A percentile compares a stretch with the other conserved stretches of the same genome.
phyloP scores from a whole-genome alignment of 2,888 invertebrate genomes.

The Torymus tubicola region DNA sequence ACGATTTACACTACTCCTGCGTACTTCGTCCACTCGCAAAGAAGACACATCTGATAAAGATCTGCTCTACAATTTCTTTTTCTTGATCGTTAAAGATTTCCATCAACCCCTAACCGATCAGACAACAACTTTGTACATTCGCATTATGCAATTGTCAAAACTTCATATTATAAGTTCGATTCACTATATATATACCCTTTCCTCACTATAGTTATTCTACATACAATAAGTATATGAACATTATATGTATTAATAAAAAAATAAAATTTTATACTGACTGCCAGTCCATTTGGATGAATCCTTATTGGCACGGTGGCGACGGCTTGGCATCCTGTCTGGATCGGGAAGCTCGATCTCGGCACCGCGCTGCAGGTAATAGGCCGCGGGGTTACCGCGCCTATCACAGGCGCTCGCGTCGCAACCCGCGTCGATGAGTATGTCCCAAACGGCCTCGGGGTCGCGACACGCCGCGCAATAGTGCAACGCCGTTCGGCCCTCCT shows the following conservation, averaged over 20 bases:
- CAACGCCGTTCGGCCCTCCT: conserved; percentile 84
- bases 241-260: background rate
- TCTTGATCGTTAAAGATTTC: too few relatives aligned
- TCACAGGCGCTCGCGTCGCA: conserved; percentile 82
- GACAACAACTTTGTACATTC: too few relatives aligned
- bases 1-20: too few relatives aligned
- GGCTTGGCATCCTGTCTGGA: conserved; percentile 67
- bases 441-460: conserved; percentile 80
- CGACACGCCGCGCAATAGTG: conserved; percentile 83
- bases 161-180: too few relatives aligned
- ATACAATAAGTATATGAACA: too few relatives aligned
- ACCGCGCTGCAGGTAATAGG: conserved; percentile 79
- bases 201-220: too few relatives aligned
- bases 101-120: too few relatives aligned
- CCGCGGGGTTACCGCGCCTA: conserved; percentile 79
- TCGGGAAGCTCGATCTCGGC: conserved; percentile 79
- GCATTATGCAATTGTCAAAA: too few relatives aligned
- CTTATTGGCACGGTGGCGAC: conserved; percentile 56
- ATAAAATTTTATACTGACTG: conserved; percentile 34
- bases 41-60: too few relatives aligned
- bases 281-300: conserved; percentile 29
- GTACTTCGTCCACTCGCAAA: too few relatives aligned
- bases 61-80: too few relatives aligned
- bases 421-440: conserved; percentile 80
- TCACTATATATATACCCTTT: too few relatives aligned